Conservation (phyloP, 2,888 invertebrate genomes). For the Lysandra coridon region DNA sequence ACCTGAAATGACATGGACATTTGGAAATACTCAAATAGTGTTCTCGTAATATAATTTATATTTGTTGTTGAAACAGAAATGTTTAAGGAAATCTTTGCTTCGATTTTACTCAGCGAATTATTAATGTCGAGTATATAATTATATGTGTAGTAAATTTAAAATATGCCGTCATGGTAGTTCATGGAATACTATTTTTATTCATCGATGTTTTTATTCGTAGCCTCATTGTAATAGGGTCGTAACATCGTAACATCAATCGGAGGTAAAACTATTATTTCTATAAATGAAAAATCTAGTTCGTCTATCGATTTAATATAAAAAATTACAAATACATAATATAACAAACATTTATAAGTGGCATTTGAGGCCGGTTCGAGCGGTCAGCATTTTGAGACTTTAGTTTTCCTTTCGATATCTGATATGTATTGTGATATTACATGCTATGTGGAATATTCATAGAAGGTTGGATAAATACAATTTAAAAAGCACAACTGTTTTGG, state of each 20-base stretch:
- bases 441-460: slow-evolving; percentile 74
- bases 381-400: slow-evolving; percentile 33
- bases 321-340: slow-evolving; percentile 38
- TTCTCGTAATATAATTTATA: not conserved
- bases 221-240: slow-evolving; percentile 1
- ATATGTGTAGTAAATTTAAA: not conserved
- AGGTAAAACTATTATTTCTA: slow-evolving; percentile 5
- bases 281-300: slow-evolving; percentile 34
- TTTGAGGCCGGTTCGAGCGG: slow-evolving; percentile 32
- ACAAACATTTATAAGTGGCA: slow-evolving; percentile 35
- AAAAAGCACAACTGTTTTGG: slow-evolving; percentile 62
- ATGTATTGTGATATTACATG: slow-evolving; percentile 79
- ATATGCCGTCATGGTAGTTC: not conserved
- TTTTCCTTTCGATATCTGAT: slow-evolving; percentile 61
- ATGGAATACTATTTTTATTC: not conserved
- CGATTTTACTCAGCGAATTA: not conserved
- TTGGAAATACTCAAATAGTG: not conserved
- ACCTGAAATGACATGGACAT: too few relatives aligned
- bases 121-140: too few relatives aligned
- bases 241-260: not conserved
- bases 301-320: slow-evolving; percentile 42
- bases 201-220: not conserved
- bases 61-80: not conserved
- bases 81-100: not conserved
- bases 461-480: slow-evolving; percentile 72